Evolutionary conservation across 2,113 vertebrate species (phyloP).

Genomic region (Zootoca vivipara): DNA sequence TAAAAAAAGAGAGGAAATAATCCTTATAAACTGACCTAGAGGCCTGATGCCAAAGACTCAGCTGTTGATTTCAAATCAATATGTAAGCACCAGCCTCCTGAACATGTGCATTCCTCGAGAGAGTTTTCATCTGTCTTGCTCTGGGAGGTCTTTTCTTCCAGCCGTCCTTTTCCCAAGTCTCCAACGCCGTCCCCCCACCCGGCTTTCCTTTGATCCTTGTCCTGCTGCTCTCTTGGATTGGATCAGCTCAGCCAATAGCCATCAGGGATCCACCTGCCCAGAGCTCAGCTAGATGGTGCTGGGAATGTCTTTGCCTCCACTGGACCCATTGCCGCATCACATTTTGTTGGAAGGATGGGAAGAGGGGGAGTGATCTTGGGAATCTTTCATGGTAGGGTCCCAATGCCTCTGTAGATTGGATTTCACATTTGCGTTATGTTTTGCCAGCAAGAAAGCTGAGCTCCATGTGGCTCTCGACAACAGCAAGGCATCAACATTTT

Average conservation of each 20-base stretch:
- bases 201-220: not conserved
- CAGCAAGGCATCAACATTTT: not conserved
- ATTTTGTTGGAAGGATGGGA: not conserved
- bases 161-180: not conserved
- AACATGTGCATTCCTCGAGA: conserved; percentile 1
- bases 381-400: not conserved
- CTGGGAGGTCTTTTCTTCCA: not conserved
- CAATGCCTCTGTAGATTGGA: not conserved
- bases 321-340: not conserved
- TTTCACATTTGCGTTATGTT: not conserved
- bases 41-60: no score
- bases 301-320: not conserved
- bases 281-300: not conserved
- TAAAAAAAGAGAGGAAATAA: no score
- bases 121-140: not conserved
- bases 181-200: no score
- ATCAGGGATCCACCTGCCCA: not conserved
- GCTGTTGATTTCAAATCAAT: no score
- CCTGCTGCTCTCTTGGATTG: not conserved
- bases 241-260: not conserved
- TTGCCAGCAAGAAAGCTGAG: not conserved
- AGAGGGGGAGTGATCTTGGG: not conserved
- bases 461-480: not conserved
- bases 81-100: not conserved
- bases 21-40: no score